Evolutionary conservation across 2,113 vertebrate species (phyloP).

Genomic region (Prunella fulvescens): DNA sequence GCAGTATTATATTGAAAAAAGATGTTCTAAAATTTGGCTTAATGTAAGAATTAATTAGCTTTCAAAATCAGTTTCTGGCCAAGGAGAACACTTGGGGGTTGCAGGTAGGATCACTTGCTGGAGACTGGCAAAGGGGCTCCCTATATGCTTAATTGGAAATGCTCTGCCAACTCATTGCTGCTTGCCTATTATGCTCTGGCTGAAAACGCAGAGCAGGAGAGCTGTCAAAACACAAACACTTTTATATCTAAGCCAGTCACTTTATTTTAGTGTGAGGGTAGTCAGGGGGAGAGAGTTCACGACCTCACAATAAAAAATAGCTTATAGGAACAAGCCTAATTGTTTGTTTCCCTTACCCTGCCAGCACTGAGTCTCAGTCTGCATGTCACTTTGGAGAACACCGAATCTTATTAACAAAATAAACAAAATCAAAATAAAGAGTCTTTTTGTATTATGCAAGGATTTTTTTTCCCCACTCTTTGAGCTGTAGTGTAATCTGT

Average conservation of each 20-base stretch:
- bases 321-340: neutral
- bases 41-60: slow-evolving; percentile 31
- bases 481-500: neutral
- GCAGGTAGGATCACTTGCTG: neutral
- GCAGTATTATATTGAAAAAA: neutral
- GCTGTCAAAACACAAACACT: slow-evolving; percentile 46
- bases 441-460: neutral
- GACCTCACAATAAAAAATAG: neutral
- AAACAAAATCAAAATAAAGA: neutral
- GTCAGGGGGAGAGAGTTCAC: neutral
- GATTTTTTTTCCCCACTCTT: neutral
- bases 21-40: neutral
- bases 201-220: slow-evolving; percentile 15
- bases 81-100: neutral
- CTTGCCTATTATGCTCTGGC: neutral
- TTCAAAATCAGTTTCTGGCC: slow-evolving; percentile 18
- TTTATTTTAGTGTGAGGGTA: slow-evolving; percentile 14
- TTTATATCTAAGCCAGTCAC: neutral
- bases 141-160: slow-evolving; percentile 39
- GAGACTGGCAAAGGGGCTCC: neutral
- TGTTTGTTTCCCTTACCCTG: neutral
- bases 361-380: neutral
- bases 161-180: neutral
- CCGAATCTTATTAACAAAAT: neutral
- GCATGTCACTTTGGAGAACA: neutral